Evolutionary conservation across 2,113 vertebrate genomes (phyloP), one percentile per base, ranked within the genome.

Genomic region (Climacteris rufus): DNA sequence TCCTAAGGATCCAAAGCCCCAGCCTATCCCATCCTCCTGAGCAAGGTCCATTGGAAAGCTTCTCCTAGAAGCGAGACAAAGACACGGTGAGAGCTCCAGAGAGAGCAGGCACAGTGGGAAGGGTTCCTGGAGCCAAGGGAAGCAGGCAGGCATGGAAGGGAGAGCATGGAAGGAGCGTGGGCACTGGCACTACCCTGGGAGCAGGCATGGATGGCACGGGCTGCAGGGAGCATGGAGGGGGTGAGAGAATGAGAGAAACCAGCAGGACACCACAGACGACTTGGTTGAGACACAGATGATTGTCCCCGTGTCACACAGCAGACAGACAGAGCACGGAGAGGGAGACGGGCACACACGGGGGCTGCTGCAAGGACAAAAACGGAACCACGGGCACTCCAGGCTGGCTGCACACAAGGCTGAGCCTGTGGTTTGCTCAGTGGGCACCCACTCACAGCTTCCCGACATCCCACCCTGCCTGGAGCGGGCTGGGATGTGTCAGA

Each of bases 181-280:
- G 66, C 57, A 14, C 77, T 87, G 89, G 95, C 94, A 93, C 94
- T 96, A 86, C 94, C 96, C 90, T 3, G 69, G 83, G 72, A 70
- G 72, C 9, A 44, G 59, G 30, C 28, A 85, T 84, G 93, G 69
- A 83, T 23, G 91, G 89, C 4, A 6, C 17, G 83, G 85, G 15
- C 18, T 11, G 95, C 40, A 9, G 3, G 60, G 60, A 28, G 7
- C 13, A 12, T 1, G 77, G 50, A 35, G 60, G 33, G 5, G 15
- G 42, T 42, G 42, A 42, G 42, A 42, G 6, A 27, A 19, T 14
- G 83, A 68, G 39, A 85, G 77, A 6, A 47, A 47, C 0, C 74
- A 20, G 83, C 53, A 22, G 92, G 93, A 69, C 33, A 13, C 11
- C 30, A 63, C 54, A 21, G 87, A 59, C 13, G 19, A 53, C 16